A percentile compares a stretch with the other conserved stretches of the same genome.
Conservation (phyloP, 2,888 invertebrate species). For the Meliscaeva auricollis region DNA sequence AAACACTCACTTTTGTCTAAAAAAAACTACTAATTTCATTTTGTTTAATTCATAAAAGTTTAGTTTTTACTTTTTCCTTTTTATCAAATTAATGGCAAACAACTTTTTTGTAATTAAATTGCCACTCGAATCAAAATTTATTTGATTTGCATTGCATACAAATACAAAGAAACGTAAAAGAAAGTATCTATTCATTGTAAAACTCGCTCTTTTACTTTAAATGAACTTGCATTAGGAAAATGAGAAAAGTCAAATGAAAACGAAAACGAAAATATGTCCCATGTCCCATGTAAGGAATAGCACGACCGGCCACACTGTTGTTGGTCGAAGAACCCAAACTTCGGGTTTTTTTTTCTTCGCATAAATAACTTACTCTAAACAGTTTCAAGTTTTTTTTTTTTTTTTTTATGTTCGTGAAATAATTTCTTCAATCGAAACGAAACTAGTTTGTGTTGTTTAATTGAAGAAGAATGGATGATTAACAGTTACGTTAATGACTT, state of each 20-base stretch:
- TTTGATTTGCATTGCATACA: not conserved
- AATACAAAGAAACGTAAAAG: conserved; percentile 4
- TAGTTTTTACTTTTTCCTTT: too few relatives aligned
- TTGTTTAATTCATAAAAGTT: too few relatives aligned
- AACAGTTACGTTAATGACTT: conserved; percentile 34
- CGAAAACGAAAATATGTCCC: conserved; percentile 64
- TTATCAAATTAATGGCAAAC: not conserved
- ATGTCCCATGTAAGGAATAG: conserved; percentile 20
- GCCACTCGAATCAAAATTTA: not conserved
- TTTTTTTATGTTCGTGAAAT: conserved; percentile 19
- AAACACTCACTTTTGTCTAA: too few relatives aligned
- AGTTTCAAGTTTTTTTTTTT: conserved; percentile 22
- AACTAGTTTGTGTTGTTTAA: conserved; percentile 41
- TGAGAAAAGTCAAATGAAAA: conserved; percentile 61
- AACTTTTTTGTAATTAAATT: conserved; percentile 4
- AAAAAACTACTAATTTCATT: too few relatives aligned
- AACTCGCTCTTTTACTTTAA: not conserved
- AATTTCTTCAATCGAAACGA: conserved; percentile 30
- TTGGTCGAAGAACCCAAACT: conserved; percentile 49
- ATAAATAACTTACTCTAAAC: conserved; percentile 19
- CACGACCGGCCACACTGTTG: not conserved
- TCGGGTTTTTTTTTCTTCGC: conserved; percentile 3
- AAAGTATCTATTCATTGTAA: conserved; percentile 13
- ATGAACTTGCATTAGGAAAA: conserved; percentile 33
- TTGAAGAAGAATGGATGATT: conserved; percentile 37